Evolutionary conservation across 2,797 vertebrate genomes (phyloP), one percentile per base, ranked within the genome.

Genomic region (Eospalax fontanierii): DNA sequence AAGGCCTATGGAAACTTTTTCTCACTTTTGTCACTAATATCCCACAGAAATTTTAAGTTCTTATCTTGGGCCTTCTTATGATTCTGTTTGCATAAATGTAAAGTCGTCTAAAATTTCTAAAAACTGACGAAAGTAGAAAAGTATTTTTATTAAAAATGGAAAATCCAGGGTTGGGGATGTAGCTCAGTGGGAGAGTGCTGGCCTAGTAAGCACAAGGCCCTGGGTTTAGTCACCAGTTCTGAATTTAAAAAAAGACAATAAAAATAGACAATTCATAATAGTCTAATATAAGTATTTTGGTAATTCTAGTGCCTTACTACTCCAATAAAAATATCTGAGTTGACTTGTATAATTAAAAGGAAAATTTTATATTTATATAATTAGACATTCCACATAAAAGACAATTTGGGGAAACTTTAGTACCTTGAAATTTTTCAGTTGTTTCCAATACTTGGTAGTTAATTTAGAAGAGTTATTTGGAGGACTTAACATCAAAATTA

Each of bases 31-130:
- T 70, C 21, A 16, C 22, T 70, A 43, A 66, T 1, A 4, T 6
- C 33, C 63, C 40, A 80, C 30, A 90, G 82, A 87, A 80, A 90
- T 57, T 65, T 85, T n/a, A 88, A 81, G 9, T 9, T 89, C 24
- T 76, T 81, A 91, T 38, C 12, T 54, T 87, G n/a, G 30, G 66
- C 6, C 33, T 90, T 83, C 61, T 92, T 87, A 21, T 74, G 28
- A 92, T 68, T 15, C 38, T 40, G 30, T 18, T 43, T 78, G 4
- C 90, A 40, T 65, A 81, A 86, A 89, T 91, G 38, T 71, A 63
- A 96, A 89, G 30, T 50, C 28, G 74, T 50, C 26, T 50, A 35
- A 84, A 81, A 84, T 91, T 84, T 95, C 66, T 28, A 63, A 75
- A 94, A 90, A 43, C n/a, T 4, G 73, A 28, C 24, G 43, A 85